Conservation (phyloP, 2,113 vertebrate species). For the Argyrosomus japonicus region DNA sequence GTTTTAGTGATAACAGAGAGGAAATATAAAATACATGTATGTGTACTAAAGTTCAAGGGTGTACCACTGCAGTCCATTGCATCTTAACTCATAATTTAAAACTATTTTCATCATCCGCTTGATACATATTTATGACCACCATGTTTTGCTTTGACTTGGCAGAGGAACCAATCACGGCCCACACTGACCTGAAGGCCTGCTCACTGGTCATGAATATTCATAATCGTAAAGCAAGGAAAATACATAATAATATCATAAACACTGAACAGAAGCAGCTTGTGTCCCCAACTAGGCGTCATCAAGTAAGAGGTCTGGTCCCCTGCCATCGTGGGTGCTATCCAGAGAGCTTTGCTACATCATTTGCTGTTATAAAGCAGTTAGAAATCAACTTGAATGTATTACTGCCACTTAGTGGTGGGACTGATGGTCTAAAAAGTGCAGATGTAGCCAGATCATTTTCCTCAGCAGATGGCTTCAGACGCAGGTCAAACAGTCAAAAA, state of each 20-base stretch:
- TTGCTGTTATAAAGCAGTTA: conserved; percentile 64
- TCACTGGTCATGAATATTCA: conserved; percentile 66
- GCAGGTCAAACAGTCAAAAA: conserved; percentile 51
- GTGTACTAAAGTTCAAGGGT: conserved; percentile 22
- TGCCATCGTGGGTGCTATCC: conserved; percentile 58
- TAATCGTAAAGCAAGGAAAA: conserved; percentile 33
- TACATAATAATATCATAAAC: conserved; percentile 34
- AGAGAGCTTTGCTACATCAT: conserved; percentile 48
- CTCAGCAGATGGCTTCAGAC: conserved; percentile 58
- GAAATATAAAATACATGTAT: background rate
- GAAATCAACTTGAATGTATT: conserved; percentile 60
- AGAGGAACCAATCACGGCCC: conserved; percentile 51
- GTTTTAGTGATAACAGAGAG: background rate
- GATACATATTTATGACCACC: conserved; percentile 69
- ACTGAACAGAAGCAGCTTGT: conserved; percentile 36
- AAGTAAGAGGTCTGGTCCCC: conserved; percentile 50
- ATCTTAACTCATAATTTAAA: conserved; percentile 48
- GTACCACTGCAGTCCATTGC: conserved; percentile 46
- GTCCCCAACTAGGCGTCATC: conserved; percentile 45
- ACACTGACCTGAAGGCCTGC: conserved; percentile 62
- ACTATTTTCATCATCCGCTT: conserved; percentile 56
- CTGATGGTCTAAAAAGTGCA: conserved; percentile 46
- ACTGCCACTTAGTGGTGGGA: conserved; percentile 66
- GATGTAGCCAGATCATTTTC: conserved; percentile 53
- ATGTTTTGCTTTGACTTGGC: conserved; percentile 63